A percentile compares a stretch with the other conserved stretches of the same genome.
These are phyloP conservation scores for Campylomormyrus tamandua DNA, from an alignment of 2,113 vertebrate species.

Conservation along the genomic window DNA sequence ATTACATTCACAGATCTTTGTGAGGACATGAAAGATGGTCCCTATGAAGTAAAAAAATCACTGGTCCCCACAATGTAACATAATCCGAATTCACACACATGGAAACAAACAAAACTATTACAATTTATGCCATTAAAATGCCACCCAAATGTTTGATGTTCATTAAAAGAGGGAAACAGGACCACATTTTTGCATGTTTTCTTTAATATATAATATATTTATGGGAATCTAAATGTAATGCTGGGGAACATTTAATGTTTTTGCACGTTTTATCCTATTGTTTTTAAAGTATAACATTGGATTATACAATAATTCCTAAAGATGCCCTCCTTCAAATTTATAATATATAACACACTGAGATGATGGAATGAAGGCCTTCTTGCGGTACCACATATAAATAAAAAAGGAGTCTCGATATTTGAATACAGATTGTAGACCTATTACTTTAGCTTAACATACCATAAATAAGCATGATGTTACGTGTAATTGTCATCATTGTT, in stretches of 20 bases:
- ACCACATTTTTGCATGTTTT: background rate
- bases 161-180: background rate
- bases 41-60: too few relatives aligned
- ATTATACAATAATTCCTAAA: background rate
- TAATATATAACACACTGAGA: background rate
- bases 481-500: background rate
- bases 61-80: too few relatives aligned
- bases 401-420: background rate
- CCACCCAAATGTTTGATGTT: background rate
- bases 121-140: background rate
- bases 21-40: too few relatives aligned
- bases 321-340: background rate
- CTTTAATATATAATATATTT: background rate
- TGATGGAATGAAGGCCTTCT: background rate
- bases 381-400: background rate
- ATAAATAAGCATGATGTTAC: background rate
- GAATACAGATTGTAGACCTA: background rate
- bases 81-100: too few relatives aligned
- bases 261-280: background rate
- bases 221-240: background rate
- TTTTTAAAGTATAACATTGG: background rate
- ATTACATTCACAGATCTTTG: too few relatives aligned
- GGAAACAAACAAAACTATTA: too few relatives aligned
- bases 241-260: background rate
- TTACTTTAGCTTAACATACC: background rate